Conservation (phyloP, 2,888 invertebrate species). For the Lottia gigantea region DNA sequence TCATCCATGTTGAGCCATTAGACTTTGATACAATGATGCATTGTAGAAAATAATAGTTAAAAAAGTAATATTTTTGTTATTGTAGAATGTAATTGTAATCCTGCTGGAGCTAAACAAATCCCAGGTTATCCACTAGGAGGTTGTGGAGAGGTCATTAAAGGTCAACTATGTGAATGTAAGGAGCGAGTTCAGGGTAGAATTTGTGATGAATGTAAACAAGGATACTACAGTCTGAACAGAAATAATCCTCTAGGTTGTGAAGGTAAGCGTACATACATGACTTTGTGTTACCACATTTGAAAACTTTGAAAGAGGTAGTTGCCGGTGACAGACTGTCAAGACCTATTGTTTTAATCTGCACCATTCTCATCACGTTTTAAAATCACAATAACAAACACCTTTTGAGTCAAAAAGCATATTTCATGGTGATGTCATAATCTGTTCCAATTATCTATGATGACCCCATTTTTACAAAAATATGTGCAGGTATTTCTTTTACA, state of each 20-base stretch:
- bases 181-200: slow-evolving; percentile 92
- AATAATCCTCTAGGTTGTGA: slow-evolving; percentile 92
- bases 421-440: too few relatives aligned
- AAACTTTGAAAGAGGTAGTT: too few relatives aligned
- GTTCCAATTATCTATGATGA: too few relatives aligned
- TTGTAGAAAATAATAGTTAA: too few relatives aligned
- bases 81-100: slow-evolving; percentile 90
- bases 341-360: too few relatives aligned
- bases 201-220: slow-evolving; percentile 91
- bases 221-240: slow-evolving; percentile 92
- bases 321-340: too few relatives aligned
- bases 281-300: too few relatives aligned
- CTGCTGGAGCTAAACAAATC: slow-evolving; percentile 85
- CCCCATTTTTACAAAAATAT: background rate
- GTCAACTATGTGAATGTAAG: slow-evolving; percentile 95
- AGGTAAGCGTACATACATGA: too few relatives aligned
- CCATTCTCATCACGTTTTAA: too few relatives aligned
- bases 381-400: too few relatives aligned
- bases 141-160: slow-evolving; percentile 74
- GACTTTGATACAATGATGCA: too few relatives aligned
- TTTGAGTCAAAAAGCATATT: slow-evolving; percentile 20
- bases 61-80: slow-evolving; percentile 12
- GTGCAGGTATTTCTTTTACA: background rate
- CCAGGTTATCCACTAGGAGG: slow-evolving; percentile 77
- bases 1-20: too few relatives aligned